phyloP scores from a whole-genome alignment of 1,140 invertebrate genomes.

The Diprion similis region DNA sequence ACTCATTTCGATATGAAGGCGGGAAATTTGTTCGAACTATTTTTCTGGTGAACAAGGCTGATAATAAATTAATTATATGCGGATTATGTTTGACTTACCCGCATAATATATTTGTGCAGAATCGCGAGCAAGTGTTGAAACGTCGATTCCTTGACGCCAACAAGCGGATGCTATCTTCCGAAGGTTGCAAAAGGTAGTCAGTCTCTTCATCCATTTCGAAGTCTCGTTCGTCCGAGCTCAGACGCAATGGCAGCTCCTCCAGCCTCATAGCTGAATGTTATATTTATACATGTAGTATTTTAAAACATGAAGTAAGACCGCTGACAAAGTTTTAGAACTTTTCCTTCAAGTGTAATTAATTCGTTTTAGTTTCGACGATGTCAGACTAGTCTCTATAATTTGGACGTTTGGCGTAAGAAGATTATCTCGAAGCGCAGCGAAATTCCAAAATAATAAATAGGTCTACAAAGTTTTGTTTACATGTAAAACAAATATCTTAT shows the following conservation, averaged over 20 bases:
- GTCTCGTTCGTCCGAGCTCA: constrained; percentile 63
- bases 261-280: constrained; percentile 49
- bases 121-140: constrained; percentile 48
- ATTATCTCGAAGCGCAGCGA: not conserved
- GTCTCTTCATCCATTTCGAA: constrained; percentile 73
- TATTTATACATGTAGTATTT: not conserved
- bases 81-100: constrained; percentile 53
- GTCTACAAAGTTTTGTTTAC: no score
- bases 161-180: constrained; percentile 52
- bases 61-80: not conserved
- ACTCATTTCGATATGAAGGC: constrained; percentile 1
- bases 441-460: no score
- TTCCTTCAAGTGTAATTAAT: no score
- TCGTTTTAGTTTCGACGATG: not conserved
- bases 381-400: not conserved
- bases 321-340: not conserved
- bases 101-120: constrained; percentile 57
- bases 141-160: constrained; percentile 44
- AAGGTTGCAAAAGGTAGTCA: constrained; percentile 67
- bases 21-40: not conserved
- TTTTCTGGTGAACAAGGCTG: constrained; percentile 4
- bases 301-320: not conserved
- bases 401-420: not conserved
- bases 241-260: constrained; percentile 66
- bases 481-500: no score